Base-by-base conservation (phyloP, 2,888 invertebrate species). In the Petrophora chlorosata region DNA sequence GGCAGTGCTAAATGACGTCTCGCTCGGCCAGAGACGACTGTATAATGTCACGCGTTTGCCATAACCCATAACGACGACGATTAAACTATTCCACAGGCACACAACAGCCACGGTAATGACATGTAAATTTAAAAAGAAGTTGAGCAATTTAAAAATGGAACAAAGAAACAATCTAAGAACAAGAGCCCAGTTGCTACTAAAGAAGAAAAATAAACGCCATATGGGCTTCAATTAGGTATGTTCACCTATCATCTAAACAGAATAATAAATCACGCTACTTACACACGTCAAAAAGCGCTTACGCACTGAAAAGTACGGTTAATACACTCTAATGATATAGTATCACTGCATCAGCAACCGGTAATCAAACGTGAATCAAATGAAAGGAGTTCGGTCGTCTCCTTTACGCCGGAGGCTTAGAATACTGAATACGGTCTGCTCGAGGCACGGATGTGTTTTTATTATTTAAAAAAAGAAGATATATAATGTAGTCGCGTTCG, bases 311-410 rank as follows among this genome's bases (percentile, higher is more conserved):
- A n/a, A 76, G 65, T 70, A 73, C 70, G 67, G 76, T 74, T 83
- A 82, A 84, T 82, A 75, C 54, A 36, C 61, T 61, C 58, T 86
- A 86, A 87, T 86, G 76, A 86, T 81, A 84, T 78, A 73, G 70
- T 75, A 70, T 66, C 68, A 64, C 60, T 59, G 55, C 66, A 67
- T 63, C 65, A 60, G 64, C 64, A 76, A 68, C 76, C 71, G 62
- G 76, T 76, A 82, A 85, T 85, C 85, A 83, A 80, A 79, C 71
- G 70, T 78, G 74, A 74, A 83, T 82, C 82, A 82, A 80, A 83
- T 67, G 78, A 79, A 82, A 82, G 78, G 70, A 73, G 76, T 75
- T 78, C 67, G 63, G 36, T 64, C 67, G 67, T 73, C 79, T 79
- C 73, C 79, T 79, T 79, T 68, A 58, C 66, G 85, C 88, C 79